Conservation (phyloP, 2,888 invertebrate species). For the Cheiracanthium punctorium region DNA sequence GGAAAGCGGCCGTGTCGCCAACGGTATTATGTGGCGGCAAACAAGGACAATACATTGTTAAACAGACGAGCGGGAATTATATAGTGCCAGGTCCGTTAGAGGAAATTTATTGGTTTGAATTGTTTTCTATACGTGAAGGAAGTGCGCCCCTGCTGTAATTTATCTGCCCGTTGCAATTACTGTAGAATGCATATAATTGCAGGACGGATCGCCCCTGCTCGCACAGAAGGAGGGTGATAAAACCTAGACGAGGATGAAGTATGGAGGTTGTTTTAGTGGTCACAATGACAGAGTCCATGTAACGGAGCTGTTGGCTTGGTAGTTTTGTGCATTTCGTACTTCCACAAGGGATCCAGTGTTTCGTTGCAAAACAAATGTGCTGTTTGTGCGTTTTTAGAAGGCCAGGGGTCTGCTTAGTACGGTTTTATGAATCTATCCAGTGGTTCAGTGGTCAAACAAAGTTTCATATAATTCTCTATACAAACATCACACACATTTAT, state of each 20-base stretch:
- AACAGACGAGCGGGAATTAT: constrained; percentile 2
- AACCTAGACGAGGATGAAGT: too few species aligned
- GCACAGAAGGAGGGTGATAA: too few species aligned
- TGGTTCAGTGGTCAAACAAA: too few species aligned
- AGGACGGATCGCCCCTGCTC: not conserved
- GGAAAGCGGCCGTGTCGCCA: constrained; percentile 31
- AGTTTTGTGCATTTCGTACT: too few species aligned
- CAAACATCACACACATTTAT: too few species aligned
- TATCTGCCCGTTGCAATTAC: not conserved
- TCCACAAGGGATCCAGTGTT: too few species aligned
- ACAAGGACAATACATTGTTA: constrained; percentile 10
- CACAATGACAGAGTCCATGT: not conserved
- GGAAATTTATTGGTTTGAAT: constrained; percentile 17
- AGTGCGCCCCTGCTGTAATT: not conserved
- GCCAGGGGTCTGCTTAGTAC: too few species aligned
- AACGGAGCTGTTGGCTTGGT: not conserved
- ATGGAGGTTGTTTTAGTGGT: not conserved
- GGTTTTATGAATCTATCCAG: too few species aligned
- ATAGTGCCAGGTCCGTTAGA: not conserved
- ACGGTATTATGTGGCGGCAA: constrained; percentile 25
- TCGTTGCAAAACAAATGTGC: too few species aligned
- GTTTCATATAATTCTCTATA: too few species aligned
- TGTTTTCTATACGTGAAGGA: not conserved
- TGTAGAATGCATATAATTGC: not conserved
- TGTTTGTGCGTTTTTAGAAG: too few species aligned